Conservation (phyloP, 2,888 invertebrate genomes). For the Thysanoteuthis rhombus region DNA sequence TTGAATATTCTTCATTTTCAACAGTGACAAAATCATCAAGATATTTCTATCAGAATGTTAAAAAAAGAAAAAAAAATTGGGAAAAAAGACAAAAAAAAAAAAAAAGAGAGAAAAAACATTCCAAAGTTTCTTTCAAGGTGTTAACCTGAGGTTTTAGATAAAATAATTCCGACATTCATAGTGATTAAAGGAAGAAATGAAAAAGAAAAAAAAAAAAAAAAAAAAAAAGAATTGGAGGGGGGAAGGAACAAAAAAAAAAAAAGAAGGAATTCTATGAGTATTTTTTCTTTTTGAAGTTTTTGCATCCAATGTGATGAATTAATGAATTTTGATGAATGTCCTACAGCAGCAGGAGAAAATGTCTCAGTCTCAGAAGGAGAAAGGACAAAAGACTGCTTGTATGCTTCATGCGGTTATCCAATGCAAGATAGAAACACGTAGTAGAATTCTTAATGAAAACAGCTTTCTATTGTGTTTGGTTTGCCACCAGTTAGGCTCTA, state of each 20-base stretch:
- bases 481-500: too few relatives aligned
- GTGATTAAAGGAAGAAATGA: too few relatives aligned
- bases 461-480: background rate
- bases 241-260: background rate
- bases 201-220: too few relatives aligned
- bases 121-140: background rate
- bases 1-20: background rate
- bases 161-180: background rate
- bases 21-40: background rate
- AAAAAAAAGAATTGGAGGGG: too few relatives aligned
- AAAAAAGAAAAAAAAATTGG: too few relatives aligned
- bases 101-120: background rate
- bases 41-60: background rate
- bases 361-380: background rate
- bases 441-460: slow-evolving; percentile 21
- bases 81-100: too few relatives aligned
- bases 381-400: background rate
- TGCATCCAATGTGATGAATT: background rate
- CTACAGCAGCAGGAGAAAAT: background rate
- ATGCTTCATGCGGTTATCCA: background rate
- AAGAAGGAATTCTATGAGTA: background rate
- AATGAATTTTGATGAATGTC: background rate
- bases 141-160: background rate
- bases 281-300: too few relatives aligned
- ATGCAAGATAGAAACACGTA: background rate